A percentile compares a stretch with the other conserved stretches of the same genome.
phyloP scores from a whole-genome alignment of 2,113 vertebrate species.

The Eulemur rufifrons region DNA sequence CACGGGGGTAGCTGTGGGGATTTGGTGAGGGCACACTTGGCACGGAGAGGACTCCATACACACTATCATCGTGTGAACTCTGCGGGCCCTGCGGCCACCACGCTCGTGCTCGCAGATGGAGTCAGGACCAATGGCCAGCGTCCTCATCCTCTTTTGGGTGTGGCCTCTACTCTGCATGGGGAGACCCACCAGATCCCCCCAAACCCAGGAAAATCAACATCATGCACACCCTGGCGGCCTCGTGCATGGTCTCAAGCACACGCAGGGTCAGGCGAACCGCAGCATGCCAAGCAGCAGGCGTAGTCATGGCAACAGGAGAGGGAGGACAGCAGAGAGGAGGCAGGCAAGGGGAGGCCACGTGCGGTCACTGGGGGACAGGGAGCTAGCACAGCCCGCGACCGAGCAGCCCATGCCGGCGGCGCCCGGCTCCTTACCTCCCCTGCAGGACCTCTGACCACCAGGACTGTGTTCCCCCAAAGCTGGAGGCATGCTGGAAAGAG shows the following conservation, averaged over 20 bases:
- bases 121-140: not conserved
- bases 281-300: constrained; percentile 43
- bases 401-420: not conserved
- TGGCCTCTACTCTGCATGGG: not conserved
- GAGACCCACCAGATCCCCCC: not conserved
- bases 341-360: not conserved
- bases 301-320: not conserved
- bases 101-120: not conserved
- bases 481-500: constrained; percentile 88
- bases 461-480: constrained; percentile 86
- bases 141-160: not conserved
- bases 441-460: constrained; percentile 85
- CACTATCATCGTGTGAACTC: not conserved
- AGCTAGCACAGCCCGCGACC: not conserved
- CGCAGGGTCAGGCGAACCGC: not conserved
- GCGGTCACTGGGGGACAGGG: not conserved
- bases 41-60: not conserved
- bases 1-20: too few species aligned
- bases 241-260: not conserved
- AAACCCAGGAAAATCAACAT: not conserved
- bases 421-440: constrained; percentile 87
- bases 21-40: not conserved
- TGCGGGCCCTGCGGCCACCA: not conserved
- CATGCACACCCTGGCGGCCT: not conserved
- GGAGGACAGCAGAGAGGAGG: constrained; percentile 20